Conservation (phyloP, 2,113 vertebrate species). For the Suricata suricatta region DNA sequence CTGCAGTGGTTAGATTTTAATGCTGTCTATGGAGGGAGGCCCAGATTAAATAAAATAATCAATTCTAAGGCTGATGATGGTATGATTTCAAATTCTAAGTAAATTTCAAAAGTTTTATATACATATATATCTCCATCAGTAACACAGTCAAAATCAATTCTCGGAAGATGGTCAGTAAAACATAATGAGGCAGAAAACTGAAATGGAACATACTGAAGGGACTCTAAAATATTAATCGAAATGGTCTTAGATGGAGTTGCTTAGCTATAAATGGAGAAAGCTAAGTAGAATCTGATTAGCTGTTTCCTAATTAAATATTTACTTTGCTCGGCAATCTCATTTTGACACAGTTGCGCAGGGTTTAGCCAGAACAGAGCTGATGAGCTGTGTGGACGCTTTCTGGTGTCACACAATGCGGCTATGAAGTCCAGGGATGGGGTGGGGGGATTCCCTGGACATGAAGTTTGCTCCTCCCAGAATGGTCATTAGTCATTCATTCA, state of each 20-base stretch:
- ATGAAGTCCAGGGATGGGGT: fast-evolving
- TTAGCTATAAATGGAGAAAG: background rate
- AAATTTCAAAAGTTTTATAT: background rate
- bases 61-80: background rate
- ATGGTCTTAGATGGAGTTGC: background rate
- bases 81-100: background rate
- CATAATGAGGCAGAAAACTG: background rate
- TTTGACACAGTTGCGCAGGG: background rate
- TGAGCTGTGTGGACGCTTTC: background rate
- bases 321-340: background rate
- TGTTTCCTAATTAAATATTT: constrained; percentile 40
- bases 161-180: background rate
- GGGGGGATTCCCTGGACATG: fast-evolving
- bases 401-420: fast-evolving
- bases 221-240: background rate
- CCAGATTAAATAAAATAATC: background rate
- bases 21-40: background rate
- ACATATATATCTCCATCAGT: background rate
- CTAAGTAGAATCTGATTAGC: background rate
- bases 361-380: too few relatives aligned
- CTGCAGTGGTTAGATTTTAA: background rate
- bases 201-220: background rate
- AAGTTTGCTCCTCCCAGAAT: fast-evolving
- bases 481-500: fast-evolving
- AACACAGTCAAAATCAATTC: background rate